Evolutionary conservation across 1,140 invertebrate genomes (phyloP).

Genomic region (Sycobia sp.): DNA sequence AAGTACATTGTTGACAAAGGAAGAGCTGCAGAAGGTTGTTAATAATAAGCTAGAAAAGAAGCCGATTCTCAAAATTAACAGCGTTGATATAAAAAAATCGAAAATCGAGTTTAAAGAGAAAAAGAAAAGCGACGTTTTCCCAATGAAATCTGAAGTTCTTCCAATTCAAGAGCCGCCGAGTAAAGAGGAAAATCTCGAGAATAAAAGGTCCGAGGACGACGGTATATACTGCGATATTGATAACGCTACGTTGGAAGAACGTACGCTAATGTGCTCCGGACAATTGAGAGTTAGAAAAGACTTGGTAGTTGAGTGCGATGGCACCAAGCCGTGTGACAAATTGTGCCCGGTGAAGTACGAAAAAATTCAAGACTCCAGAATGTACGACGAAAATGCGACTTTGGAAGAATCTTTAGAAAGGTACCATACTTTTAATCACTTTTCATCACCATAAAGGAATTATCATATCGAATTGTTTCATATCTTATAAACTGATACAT

Average conservation of each 20-base stretch:
- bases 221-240: neutral
- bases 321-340: slow-evolving; percentile 46
- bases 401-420: slow-evolving; percentile 54
- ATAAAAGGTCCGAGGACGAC: slow-evolving; percentile 21
- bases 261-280: slow-evolving; percentile 28
- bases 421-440: slow-evolving; percentile 8
- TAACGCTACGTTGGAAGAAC: slow-evolving; percentile 11
- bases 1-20: slow-evolving; percentile 13
- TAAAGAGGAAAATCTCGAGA: slow-evolving; percentile 15
- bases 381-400: slow-evolving; percentile 57
- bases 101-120: slow-evolving; percentile 35
- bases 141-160: slow-evolving; percentile 29
- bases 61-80: slow-evolving; percentile 30
- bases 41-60: slow-evolving; percentile 5
- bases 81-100: slow-evolving; percentile 46
- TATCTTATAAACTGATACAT: too few relatives aligned
- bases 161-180: slow-evolving; percentile 19
- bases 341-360: slow-evolving; percentile 52
- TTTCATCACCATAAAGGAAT: too few relatives aligned
- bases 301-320: slow-evolving; percentile 48
- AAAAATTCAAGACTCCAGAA: slow-evolving; percentile 52
- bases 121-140: slow-evolving; percentile 32
- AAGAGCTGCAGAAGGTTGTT: slow-evolving; percentile 20
- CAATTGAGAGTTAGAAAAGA: slow-evolving; percentile 52
- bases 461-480: too few relatives aligned